Base-by-base conservation (phyloP, 1,140 invertebrate genomes). In the Chrysopa pallens region DNA sequence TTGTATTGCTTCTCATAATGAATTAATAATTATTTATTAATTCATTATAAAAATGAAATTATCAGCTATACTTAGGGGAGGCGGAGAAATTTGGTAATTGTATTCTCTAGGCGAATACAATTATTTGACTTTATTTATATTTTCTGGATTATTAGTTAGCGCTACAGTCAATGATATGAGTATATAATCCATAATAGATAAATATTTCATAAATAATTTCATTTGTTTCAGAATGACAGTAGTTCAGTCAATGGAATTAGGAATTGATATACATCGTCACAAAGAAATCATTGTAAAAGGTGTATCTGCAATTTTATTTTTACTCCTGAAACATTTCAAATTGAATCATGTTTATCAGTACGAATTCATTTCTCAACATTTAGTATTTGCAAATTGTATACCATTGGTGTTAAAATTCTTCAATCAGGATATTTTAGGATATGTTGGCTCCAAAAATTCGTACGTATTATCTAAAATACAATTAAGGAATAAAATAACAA, bases 341-440 rank as follows among this genome's bases (percentile, higher is more conserved):
- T 68, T 98, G n/a, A 98, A 97, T 68, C 95, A 99, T 62, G 73
- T 98, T 9, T 98, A 98, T 63, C 90, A 98, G 65, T 99, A 98
- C 70, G 96, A 99, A 66, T 98, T 95, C 58, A 93, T 98, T 78
- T 92, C 90, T 3, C 94, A 98, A 62, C 94, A 98, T 67, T 69
- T 98, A 40, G 93, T 98, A 9, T 97, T 98, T 72, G 94, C 95
- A 43, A 99, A 99, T 63, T 98, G 95, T 60, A 96, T 99, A 60
- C 95, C 96, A 6, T 66, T 99, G 14, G 87, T 99, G 15, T 68
- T 99, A 9, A 99, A 99, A 59, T 98, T 99, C 69, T 91, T 99
- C 56, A 98, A 98, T 68, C 95, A 98, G 62, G 96, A 97, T 56
- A 96, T 98, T 46, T 74, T 89, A 52, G 80, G 84, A 33, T 98